These are phyloP conservation scores for Junonia oenone DNA, from an alignment of 2,888 invertebrate species.

Conservation along the genomic window DNA sequence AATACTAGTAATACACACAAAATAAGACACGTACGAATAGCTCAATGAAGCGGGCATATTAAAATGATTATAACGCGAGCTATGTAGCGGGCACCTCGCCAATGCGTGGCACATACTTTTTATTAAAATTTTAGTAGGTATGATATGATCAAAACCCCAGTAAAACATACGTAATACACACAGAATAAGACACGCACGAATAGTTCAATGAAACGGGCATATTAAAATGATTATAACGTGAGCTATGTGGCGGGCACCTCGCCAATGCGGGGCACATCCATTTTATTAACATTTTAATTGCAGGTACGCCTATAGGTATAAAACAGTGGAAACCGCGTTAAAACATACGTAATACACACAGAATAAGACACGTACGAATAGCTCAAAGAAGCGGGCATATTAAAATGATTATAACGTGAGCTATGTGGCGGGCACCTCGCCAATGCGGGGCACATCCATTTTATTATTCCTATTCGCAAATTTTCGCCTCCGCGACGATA, in stretches of 20 bases:
- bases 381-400: conserved; percentile 10
- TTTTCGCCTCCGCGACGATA: conserved; percentile 12
- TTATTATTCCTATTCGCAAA: conserved; percentile 13
- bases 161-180: not conserved
- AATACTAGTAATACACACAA: not conserved
- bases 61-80: conserved; percentile 17
- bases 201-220: conserved; percentile 7
- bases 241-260: conserved; percentile 11
- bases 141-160: no score
- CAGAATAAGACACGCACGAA: conserved; percentile 1
- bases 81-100: conserved; percentile 15
- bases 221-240: conserved; percentile 20
- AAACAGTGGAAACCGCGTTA: no score
- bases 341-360: not conserved
- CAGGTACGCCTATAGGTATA: not conserved
- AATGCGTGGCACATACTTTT: conserved; percentile 2
- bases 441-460: conserved; percentile 7
- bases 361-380: conserved; percentile 3
- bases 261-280: conserved; percentile 9
- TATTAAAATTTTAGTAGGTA: conserved; percentile 4
- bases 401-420: conserved; percentile 19
- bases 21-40: conserved; percentile 3
- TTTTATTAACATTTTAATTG: no score
- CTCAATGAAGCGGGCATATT: conserved; percentile 12
- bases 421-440: conserved; percentile 15